Evolutionary conservation across 2,113 vertebrate species (phyloP).

Genomic region (Gallinago media): DNA sequence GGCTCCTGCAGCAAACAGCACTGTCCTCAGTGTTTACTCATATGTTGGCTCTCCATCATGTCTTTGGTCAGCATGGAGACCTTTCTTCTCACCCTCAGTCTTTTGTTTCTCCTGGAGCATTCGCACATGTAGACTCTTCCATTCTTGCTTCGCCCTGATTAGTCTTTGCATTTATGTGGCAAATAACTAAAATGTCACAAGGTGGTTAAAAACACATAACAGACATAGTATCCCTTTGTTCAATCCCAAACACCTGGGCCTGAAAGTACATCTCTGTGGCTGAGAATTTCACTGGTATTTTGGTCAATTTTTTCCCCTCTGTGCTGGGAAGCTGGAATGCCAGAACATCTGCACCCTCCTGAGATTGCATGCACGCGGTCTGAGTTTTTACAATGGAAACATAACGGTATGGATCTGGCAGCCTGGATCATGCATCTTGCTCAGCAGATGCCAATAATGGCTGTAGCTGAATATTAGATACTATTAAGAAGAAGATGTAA

Average conservation of each 20-base stretch:
- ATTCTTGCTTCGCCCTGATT: not conserved
- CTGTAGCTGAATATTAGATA: not conserved
- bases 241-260: not conserved
- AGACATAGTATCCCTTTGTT: not conserved
- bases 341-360: not conserved
- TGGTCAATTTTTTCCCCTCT: not conserved
- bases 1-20: not conserved
- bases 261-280: not conserved
- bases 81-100: not conserved
- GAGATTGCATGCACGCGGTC: accelerated
- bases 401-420: not conserved
- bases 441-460: not conserved
- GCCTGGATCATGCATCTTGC: not conserved
- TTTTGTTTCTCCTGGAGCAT: not conserved
- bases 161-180: not conserved
- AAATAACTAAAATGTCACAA: not conserved
- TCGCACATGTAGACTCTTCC: not conserved
- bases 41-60: not conserved
- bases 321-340: not conserved
- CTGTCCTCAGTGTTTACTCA: not conserved
- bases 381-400: not conserved
- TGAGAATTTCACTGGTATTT: not conserved
- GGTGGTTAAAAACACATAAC: not conserved
- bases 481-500: constrained; percentile 7
- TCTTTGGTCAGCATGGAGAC: not conserved